phyloP scores from a whole-genome alignment of 2,113 vertebrate species.

The Nanorana parkeri region DNA sequence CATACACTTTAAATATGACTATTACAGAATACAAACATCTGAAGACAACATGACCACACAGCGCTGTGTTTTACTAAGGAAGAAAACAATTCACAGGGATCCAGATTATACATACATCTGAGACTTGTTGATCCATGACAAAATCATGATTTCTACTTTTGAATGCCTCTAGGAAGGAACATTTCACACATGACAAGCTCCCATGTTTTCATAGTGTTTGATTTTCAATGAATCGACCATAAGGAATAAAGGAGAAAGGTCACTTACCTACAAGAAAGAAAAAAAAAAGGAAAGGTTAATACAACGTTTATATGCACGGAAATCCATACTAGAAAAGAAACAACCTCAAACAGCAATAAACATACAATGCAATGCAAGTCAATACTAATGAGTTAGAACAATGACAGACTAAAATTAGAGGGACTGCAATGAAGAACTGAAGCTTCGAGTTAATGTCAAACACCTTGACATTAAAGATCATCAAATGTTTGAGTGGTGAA shows the following conservation, averaged over 20 bases:
- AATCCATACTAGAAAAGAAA: constrained; percentile 22
- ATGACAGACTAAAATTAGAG: background rate
- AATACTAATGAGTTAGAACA: background rate
- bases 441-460: too few relatives aligned
- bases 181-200: constrained; percentile 28
- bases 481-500: too few relatives aligned
- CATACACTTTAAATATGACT: too few relatives aligned
- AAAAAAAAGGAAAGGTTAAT: constrained; percentile 34
- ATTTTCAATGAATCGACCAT: constrained; percentile 36
- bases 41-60: too few relatives aligned
- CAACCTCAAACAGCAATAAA: background rate
- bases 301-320: constrained; percentile 24
- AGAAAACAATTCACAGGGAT: background rate
- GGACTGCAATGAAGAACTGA: too few relatives aligned
- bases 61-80: background rate
- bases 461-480: too few relatives aligned
- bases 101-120: constrained; percentile 7
- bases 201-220: background rate
- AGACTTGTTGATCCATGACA: constrained; percentile 40
- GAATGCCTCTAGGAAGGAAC: constrained; percentile 1
- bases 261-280: constrained; percentile 51
- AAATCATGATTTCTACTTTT: constrained; percentile 38
- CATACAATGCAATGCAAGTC: constrained; percentile 9
- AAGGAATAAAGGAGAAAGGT: constrained; percentile 40
- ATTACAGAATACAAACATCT: too few relatives aligned